Base-by-base conservation (phyloP, 2,797 vertebrate species). In the Selene dorsalis region DNA sequence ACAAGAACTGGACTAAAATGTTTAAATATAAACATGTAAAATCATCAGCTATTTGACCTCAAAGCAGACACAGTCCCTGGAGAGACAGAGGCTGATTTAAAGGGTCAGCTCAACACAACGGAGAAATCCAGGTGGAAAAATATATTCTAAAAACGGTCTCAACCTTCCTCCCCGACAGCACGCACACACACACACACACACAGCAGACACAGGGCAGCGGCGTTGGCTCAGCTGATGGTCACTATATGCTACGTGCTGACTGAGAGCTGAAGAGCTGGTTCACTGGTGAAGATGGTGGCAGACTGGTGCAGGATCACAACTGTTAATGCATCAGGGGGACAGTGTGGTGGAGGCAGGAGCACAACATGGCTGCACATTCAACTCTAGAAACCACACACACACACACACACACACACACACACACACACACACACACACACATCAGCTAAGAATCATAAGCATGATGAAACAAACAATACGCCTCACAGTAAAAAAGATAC, bases 1-100 rank as follows among this genome's bases (percentile, higher is more conserved):
- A 57, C 17, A 35, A 8, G 32, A 1, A 60, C 53, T 26, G 26
- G 56, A 1, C 52, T 75, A 67, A 69, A 65, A 70, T 48, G 7
- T 69, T 75, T 35, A 57, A 67, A 80, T 70, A 77, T 70, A 26
- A 38, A 86, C 17, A 57, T 24, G 10, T 74, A 80, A 77, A 80
- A 73, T 4, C 58, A 50, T 48, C 30, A 65, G 3, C 56, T 65
- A 48, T 60, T 45, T 35, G 2, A 41, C 24, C 58, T 52, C 20
- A 47, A 56, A 62, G 48, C 32, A 71, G 47, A 53, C 24, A 53
- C 75, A 75, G 18, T 47, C 38, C 75, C 4, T 6, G 0, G 4
- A 57, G 41, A 11, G 62, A 62, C n/a, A 18, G 2, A 48, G 56
- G 17, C 43, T 61, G 9, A 17, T 4, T 57, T 57, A 28, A 55